phyloP scores from a whole-genome alignment of 2,888 invertebrate species.

The Strigamia transsilvanica region DNA sequence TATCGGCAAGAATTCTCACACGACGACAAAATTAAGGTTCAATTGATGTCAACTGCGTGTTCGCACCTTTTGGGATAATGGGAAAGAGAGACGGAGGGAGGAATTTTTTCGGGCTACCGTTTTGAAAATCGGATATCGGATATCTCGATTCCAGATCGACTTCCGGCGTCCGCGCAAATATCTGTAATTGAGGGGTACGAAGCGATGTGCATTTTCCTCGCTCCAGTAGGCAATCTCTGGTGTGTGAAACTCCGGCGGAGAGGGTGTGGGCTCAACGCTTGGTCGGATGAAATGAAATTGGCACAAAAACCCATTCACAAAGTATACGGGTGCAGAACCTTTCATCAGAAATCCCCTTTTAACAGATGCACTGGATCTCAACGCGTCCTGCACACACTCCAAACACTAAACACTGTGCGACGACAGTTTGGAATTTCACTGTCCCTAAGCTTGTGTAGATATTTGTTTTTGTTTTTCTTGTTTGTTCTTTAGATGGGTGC shows the following conservation, averaged over 20 bases:
- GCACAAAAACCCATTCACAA: background rate
- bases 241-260: background rate
- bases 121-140: background rate
- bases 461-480: too few species aligned
- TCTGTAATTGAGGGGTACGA: too few species aligned
- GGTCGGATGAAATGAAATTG: slow-evolving; percentile 14
- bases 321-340: background rate
- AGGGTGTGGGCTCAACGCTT: background rate
- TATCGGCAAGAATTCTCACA: slow-evolving; percentile 7
- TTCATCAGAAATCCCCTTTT: slow-evolving; percentile 19
- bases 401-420: background rate
- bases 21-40: slow-evolving; percentile 19
- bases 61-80: slow-evolving; percentile 2
- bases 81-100: background rate
- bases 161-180: too few species aligned
- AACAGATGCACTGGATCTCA: background rate
- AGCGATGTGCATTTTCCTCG: background rate
- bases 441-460: too few species aligned
- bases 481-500: too few species aligned
- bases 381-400: background rate
- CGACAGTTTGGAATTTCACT: too few species aligned
- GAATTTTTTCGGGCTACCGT: background rate
- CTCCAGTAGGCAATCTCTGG: background rate
- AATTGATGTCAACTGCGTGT: slow-evolving; percentile 37
- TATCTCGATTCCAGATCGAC: too few species aligned